These are phyloP conservation scores for Campopleginae sp. DNA, from an alignment of 2,888 invertebrate genomes.

Conservation along the genomic window DNA sequence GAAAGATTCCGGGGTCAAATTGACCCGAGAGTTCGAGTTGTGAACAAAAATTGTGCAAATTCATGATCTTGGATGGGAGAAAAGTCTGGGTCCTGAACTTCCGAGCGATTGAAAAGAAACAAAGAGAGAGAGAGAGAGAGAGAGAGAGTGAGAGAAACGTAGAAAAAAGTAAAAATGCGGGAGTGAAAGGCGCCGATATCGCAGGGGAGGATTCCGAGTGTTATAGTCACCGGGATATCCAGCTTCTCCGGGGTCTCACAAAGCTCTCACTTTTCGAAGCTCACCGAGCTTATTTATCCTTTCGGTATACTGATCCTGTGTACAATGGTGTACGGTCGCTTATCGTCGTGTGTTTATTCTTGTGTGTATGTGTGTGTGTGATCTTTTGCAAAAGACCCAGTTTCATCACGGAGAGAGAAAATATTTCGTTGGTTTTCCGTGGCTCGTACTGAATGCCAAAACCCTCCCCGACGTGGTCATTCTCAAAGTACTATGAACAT, in stretches of 20 bases:
- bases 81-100: background rate
- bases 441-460: slow-evolving; percentile 53
- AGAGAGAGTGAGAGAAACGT: slow-evolving; percentile 1
- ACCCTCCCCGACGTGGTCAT: slow-evolving; percentile 57
- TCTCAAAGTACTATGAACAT: slow-evolving; percentile 41
- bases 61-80: background rate
- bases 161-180: background rate
- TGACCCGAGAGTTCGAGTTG: no score
- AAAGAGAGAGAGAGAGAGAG: background rate
- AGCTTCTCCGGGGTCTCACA: slow-evolving; percentile 37
- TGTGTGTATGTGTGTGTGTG: background rate
- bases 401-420: slow-evolving; percentile 44
- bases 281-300: slow-evolving; percentile 47
- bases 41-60: no score
- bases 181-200: slow-evolving; percentile 23
- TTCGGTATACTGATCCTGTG: slow-evolving; percentile 2
- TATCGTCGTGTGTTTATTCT: background rate
- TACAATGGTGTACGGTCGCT: slow-evolving; percentile 1
- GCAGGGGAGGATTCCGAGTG: slow-evolving; percentile 35
- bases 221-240: slow-evolving; percentile 36
- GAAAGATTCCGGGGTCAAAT: no score
- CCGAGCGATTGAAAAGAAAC: background rate
- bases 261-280: slow-evolving; percentile 52
- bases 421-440: slow-evolving; percentile 50
- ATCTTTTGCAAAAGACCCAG: slow-evolving; percentile 47